Percentiles rank a stretch among this genome's conserved stretches.
These are phyloP conservation scores for Acyrthosiphon pisum DNA, from an alignment of 1,140 invertebrate species.

Conservation along the genomic window DNA sequence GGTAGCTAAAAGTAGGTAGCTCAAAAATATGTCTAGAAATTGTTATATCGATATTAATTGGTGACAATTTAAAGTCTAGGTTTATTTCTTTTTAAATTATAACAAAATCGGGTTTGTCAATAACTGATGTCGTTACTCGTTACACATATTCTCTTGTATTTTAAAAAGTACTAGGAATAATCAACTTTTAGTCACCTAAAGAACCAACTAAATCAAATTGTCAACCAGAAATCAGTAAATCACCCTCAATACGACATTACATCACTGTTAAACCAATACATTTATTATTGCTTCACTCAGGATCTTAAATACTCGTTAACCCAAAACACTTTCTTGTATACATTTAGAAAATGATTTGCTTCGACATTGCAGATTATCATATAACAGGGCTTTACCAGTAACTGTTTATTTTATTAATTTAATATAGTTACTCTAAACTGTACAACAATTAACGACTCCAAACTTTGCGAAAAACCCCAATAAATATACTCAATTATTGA, in stretches of 20 bases:
- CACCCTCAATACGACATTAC: not conserved
- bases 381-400: not conserved
- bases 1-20: too few species aligned
- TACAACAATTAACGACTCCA: not conserved
- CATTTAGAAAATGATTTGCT: too few species aligned
- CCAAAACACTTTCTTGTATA: too few species aligned
- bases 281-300: too few species aligned
- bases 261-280: too few species aligned
- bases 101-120: not conserved
- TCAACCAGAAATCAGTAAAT: not conserved
- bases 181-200: not conserved
- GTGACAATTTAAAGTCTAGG: not conserved
- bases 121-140: not conserved
- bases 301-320: too few species aligned
- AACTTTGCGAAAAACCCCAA: too few species aligned
- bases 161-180: not conserved
- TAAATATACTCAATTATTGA: not conserved
- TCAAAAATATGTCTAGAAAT: not conserved
- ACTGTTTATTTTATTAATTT: not conserved
- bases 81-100: not conserved
- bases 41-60: not conserved
- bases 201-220: not conserved
- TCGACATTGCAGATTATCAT: too few species aligned
- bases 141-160: not conserved
- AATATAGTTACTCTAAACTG: not conserved